Conservation (phyloP, 2,113 vertebrate species). For the Reinhardtius hippoglossoides region DNA sequence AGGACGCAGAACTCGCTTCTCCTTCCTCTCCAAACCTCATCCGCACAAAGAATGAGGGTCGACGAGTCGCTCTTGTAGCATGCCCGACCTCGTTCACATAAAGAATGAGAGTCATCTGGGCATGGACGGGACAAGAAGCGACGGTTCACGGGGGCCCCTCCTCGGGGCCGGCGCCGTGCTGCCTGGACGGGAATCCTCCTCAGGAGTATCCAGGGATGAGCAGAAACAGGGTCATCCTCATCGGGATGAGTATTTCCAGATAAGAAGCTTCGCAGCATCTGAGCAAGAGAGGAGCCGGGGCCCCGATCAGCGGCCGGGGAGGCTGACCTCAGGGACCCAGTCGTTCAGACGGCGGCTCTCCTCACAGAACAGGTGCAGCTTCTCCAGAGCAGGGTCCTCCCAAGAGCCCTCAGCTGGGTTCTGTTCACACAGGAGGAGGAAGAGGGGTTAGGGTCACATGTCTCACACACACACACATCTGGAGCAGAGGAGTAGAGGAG, state of each 20-base stretch:
- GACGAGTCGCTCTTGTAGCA: constrained; percentile 79
- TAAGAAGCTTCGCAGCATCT: constrained; percentile 66
- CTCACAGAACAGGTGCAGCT: constrained; percentile 86
- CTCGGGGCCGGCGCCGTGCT: constrained; percentile 70
- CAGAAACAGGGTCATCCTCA: constrained; percentile 55
- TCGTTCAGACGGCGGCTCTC: constrained; percentile 82
- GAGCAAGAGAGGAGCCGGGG: background rate
- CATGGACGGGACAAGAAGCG: constrained; percentile 79
- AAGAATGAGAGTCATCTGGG: constrained; percentile 84
- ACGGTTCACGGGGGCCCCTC: constrained; percentile 66
- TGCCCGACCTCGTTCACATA: constrained; percentile 83
- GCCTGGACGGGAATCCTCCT: constrained; percentile 80
- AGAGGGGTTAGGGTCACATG: constrained; percentile 56
- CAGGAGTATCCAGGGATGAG: constrained; percentile 83
- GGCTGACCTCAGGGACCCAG: constrained; percentile 85
- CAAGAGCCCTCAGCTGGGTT: constrained; percentile 81
- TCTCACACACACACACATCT: constrained; percentile 80
- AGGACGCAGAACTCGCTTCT: constrained; percentile 76
- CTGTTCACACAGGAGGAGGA: constrained; percentile 57
- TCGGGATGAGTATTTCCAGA: constrained; percentile 78
- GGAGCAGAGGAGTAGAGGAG: constrained; percentile 46
- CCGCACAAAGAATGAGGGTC: constrained; percentile 88
- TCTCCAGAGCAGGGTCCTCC: constrained; percentile 84
- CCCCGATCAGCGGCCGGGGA: constrained; percentile 80
- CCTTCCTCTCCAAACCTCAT: constrained; percentile 87